Percentiles rank a stretch among this genome's conserved stretches.
These are phyloP conservation scores for Oophaga sylvatica DNA, from an alignment of 2,797 vertebrate species.

Conservation along the genomic window DNA sequence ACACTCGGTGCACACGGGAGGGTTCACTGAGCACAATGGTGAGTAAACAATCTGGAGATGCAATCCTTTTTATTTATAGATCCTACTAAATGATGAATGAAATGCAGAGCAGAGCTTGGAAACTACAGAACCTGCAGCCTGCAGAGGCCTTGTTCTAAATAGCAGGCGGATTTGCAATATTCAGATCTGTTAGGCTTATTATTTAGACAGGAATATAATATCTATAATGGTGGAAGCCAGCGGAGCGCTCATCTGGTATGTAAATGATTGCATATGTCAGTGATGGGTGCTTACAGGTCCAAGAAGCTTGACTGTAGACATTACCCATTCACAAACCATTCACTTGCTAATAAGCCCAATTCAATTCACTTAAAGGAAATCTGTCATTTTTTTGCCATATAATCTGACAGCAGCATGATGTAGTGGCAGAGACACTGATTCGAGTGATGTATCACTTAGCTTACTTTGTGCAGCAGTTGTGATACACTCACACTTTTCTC, in stretches of 20 bases:
- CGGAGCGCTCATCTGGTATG: neutral
- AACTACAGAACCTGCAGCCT: slow-evolving; percentile 53
- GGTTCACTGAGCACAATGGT: slow-evolving; percentile 60
- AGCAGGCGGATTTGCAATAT: neutral
- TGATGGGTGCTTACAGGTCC: neutral
- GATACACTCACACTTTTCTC: too few relatives aligned
- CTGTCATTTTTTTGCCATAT: too few relatives aligned
- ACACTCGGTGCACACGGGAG: slow-evolving; percentile 62
- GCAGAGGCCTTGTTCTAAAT: slow-evolving; percentile 2
- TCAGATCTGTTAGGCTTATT: too few relatives aligned
- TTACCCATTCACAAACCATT: neutral
- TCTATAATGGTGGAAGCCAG: neutral
- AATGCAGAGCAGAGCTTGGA: slow-evolving; percentile 58
- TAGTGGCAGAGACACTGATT: too few relatives aligned
- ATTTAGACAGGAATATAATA: neutral
- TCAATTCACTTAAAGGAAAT: too few relatives aligned
- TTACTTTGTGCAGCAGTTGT: too few relatives aligned
- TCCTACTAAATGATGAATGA: slow-evolving; percentile 57
- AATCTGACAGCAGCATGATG: too few relatives aligned
- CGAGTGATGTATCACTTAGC: too few relatives aligned
- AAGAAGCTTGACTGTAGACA: neutral
- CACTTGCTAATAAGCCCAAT: neutral
- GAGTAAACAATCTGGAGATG: slow-evolving; percentile 60
- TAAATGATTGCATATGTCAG: neutral
- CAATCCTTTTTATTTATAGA: slow-evolving; percentile 69